A percentile compares a stretch with the other conserved stretches of the same genome.
Evolutionary conservation across 2,113 vertebrate genomes (phyloP).

Genomic region (Megaleporinus macrocephalus): DNA sequence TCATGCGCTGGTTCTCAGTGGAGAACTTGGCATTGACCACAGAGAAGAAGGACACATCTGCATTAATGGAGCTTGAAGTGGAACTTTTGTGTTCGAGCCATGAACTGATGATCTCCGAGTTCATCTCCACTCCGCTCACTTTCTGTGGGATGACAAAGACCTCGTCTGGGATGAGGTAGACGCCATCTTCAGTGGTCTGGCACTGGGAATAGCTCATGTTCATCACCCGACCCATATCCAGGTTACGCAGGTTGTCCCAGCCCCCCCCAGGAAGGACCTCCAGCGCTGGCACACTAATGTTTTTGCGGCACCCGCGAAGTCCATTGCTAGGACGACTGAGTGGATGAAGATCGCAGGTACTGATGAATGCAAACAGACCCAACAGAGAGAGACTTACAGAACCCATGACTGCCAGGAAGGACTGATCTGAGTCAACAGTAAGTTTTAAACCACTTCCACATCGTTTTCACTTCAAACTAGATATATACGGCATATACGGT

Average conservation of each 20-base stretch:
- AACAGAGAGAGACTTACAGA: conserved; percentile 42
- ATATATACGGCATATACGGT: background rate
- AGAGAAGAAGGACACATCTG: conserved; percentile 76
- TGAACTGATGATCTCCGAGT: conserved; percentile 86
- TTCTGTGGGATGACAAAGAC: conserved; percentile 86
- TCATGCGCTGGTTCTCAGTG: conserved; percentile 78
- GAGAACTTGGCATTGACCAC: conserved; percentile 87
- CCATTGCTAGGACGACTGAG: conserved; percentile 60
- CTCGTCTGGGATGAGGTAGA: conserved; percentile 88
- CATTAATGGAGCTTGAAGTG: conserved; percentile 82
- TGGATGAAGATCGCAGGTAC: conserved; percentile 49
- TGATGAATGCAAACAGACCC: conserved; percentile 51
- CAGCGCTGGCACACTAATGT: conserved; percentile 73
- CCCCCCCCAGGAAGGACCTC: conserved; percentile 91
- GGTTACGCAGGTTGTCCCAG: conserved; percentile 92
- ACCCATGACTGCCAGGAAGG: conserved; percentile 52
- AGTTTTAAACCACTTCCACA: background rate
- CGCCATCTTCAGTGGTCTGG: conserved; percentile 86
- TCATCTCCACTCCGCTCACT: conserved; percentile 84
- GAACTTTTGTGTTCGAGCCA: conserved; percentile 86
- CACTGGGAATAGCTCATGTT: conserved; percentile 82
- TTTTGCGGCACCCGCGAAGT: conserved; percentile 75
- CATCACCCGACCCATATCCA: conserved; percentile 89
- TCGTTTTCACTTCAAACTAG: conserved; percentile 25
- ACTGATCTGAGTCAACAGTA: background rate